A percentile compares a stretch with the other conserved stretches of the same genome.
Evolutionary conservation across 2,113 vertebrate species (phyloP).

Genomic region (Dermatemys mawii): DNA sequence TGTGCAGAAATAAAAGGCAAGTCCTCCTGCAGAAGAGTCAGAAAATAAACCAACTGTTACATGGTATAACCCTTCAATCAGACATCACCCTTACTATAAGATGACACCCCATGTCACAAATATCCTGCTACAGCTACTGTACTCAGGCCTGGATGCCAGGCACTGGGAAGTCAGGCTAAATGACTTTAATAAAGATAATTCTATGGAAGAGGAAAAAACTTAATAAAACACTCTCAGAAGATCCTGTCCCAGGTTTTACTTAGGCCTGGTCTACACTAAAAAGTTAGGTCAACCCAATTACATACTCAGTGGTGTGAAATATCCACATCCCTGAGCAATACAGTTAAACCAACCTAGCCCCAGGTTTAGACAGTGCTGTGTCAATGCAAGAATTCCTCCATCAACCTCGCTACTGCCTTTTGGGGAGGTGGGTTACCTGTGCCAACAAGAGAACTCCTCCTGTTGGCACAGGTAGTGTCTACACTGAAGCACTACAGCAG

Average conservation of each 20-base stretch:
- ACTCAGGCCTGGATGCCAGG: not conserved
- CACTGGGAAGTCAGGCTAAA: not conserved
- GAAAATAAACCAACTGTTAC: slow-evolving; percentile 33
- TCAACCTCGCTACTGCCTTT: too few relatives aligned
- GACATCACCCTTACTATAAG: not conserved
- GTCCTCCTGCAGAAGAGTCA: slow-evolving; percentile 17
- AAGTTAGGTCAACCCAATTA: too few relatives aligned
- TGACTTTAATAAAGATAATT: too few relatives aligned
- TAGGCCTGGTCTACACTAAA: not conserved
- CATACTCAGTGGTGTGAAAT: too few relatives aligned
- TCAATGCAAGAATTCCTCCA: too few relatives aligned
- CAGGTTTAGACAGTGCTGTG: too few relatives aligned
- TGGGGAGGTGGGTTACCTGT: too few relatives aligned
- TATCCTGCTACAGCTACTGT: not conserved
- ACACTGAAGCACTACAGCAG: not conserved
- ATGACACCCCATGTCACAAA: not conserved
- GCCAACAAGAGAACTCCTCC: too few relatives aligned
- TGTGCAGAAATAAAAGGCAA: not conserved
- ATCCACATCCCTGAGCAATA: too few relatives aligned
- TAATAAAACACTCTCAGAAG: slow-evolving; percentile 35
- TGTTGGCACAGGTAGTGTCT: not conserved
- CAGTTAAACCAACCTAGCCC: too few relatives aligned
- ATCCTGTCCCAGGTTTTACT: slow-evolving; percentile 15
- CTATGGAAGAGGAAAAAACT: too few relatives aligned
- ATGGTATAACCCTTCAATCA: slow-evolving; percentile 18